Percentiles rank a stretch among this genome's conserved stretches.
Evolutionary conservation across 64 coral and sea anemone species (phyloP).

Genomic region (Actinia tenebrosa): DNA sequence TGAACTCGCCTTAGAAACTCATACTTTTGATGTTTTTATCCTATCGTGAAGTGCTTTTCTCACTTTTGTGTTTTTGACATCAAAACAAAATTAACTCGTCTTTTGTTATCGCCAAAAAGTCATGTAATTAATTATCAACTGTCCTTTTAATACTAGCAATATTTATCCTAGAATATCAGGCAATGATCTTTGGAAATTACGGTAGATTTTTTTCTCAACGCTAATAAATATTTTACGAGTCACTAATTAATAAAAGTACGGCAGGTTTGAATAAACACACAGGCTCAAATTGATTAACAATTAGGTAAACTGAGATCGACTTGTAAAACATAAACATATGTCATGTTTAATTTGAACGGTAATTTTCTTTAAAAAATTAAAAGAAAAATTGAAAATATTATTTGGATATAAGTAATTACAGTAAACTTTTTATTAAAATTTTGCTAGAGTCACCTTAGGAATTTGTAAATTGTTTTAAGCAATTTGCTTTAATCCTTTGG

Average conservation of each 20-base stretch:
- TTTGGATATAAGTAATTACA: not conserved
- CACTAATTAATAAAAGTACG: not conserved
- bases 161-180: no score
- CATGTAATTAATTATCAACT: no score
- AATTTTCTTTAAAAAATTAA: not conserved
- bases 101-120: no score
- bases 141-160: no score
- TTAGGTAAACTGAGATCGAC: not conserved
- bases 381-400: not conserved
- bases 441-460: not conserved
- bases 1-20: not conserved
- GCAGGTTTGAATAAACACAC: not conserved
- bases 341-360: not conserved
- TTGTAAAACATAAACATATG: not conserved
- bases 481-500: not conserved
- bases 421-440: not conserved
- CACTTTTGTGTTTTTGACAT: not conserved
- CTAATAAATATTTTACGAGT: not conserved
- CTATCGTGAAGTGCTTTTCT: not conserved
- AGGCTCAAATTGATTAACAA: not conserved
- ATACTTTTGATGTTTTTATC: not conserved
- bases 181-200: no score
- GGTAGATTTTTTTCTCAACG: not conserved
- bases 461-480: not conserved
- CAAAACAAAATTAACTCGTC: not conserved